These are phyloP conservation scores for Callionymus lyra DNA, from an alignment of 2,113 vertebrate genomes.

Conservation along the genomic window DNA sequence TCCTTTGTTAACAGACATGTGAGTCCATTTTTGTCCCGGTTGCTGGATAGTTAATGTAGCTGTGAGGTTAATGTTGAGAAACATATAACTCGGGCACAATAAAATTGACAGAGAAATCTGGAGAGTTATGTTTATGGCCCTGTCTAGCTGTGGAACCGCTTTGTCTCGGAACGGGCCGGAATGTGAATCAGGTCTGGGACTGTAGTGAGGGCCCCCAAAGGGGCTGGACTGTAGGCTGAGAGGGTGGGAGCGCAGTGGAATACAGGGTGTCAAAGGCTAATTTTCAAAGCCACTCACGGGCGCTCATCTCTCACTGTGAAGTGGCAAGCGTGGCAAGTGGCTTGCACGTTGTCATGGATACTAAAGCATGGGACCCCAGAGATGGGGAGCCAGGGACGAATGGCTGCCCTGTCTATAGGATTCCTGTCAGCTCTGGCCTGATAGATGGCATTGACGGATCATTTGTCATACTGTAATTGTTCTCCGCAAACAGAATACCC, in stretches of 20 bases:
- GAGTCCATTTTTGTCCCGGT: slow-evolving; percentile 6
- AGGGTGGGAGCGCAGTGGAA: slow-evolving; percentile 34
- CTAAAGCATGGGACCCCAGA: slow-evolving; percentile 89
- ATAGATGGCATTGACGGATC: slow-evolving; percentile 98
- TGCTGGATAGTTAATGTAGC: slow-evolving; percentile 42
- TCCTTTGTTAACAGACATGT: too few species aligned
- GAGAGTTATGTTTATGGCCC: slow-evolving; percentile 35
- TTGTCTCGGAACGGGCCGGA: slow-evolving; percentile 34
- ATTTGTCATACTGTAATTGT: slow-evolving; percentile 99
- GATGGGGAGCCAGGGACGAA: slow-evolving; percentile 83
- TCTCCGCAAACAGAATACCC: slow-evolving; percentile 98
- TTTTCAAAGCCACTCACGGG: slow-evolving; percentile 66
- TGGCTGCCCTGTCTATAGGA: slow-evolving; percentile 92
- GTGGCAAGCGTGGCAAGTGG: slow-evolving; percentile 74
- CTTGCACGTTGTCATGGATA: slow-evolving; percentile 89
- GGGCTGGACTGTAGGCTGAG: slow-evolving; percentile 21
- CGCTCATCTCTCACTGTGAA: slow-evolving; percentile 71
- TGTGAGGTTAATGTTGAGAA: slow-evolving; percentile 56
- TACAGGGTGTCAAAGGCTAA: slow-evolving; percentile 67
- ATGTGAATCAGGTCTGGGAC: slow-evolving; percentile 16
- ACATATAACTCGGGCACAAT: slow-evolving; percentile 41
- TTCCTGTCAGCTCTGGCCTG: slow-evolving; percentile 92
- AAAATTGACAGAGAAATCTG: slow-evolving; percentile 37
- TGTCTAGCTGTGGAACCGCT: slow-evolving; percentile 12
- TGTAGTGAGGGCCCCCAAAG: slow-evolving; percentile 15